Percentiles rank a stretch among this genome's conserved stretches.
Evolutionary conservation across 2,797 vertebrate genomes (phyloP).

Genomic region (Sebastes dallii): DNA sequence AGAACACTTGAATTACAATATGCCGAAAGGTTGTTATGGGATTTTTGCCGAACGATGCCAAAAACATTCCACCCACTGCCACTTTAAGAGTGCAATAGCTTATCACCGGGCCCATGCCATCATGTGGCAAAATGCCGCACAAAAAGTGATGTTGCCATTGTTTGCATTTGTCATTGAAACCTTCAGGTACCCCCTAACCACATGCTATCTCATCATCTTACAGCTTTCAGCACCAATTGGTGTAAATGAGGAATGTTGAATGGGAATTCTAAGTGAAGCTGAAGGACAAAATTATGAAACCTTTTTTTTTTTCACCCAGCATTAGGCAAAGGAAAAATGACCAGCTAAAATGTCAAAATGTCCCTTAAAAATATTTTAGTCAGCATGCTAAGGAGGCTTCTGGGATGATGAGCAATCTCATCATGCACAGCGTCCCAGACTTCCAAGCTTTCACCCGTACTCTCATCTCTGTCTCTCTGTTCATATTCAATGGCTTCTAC

Average conservation of each 20-base stretch:
- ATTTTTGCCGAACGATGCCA: too few relatives aligned
- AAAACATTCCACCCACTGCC: too few relatives aligned
- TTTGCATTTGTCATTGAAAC: constrained; percentile 3
- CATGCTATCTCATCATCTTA: constrained; percentile 6
- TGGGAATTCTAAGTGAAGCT: not conserved
- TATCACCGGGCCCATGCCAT: not conserved
- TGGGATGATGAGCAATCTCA: constrained; percentile 6
- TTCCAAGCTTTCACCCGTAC: not conserved
- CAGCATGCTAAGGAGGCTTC: not conserved
- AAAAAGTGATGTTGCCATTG: constrained; percentile 5
- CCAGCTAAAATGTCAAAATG: constrained; percentile 21
- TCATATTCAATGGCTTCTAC: not conserved
- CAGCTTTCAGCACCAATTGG: not conserved
- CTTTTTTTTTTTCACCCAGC: not conserved
- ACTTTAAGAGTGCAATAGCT: constrained; percentile 6
- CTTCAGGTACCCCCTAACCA: not conserved
- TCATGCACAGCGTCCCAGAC: not conserved
- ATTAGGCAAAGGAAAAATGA: not conserved
- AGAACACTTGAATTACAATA: too few relatives aligned
- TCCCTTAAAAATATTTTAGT: constrained; percentile 19
- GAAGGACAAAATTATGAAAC: constrained; percentile 6
- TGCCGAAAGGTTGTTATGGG: too few relatives aligned
- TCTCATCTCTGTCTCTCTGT: not conserved
- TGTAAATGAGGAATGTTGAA: not conserved
- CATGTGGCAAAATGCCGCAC: not conserved